Evolutionary conservation across 2,797 vertebrate species (phyloP).

Genomic region (Miopithecus talapoin): DNA sequence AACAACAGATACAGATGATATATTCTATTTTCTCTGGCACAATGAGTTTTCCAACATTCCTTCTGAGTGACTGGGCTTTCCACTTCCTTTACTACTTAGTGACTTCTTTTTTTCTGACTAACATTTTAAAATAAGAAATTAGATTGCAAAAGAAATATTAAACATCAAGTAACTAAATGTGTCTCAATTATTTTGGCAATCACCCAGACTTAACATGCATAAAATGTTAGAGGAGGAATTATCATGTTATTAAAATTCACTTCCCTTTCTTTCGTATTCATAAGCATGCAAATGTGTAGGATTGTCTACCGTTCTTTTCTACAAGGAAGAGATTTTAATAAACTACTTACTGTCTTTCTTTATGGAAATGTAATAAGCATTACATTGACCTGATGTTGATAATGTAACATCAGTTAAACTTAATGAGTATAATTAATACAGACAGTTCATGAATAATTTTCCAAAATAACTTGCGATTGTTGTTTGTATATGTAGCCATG

Average conservation of each 20-base stretch:
- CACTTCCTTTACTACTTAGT: neutral
- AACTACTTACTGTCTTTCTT: neutral
- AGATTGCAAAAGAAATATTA: neutral
- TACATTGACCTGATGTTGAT: neutral
- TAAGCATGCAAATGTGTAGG: neutral
- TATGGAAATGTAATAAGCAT: neutral
- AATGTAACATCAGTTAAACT: constrained; percentile 11
- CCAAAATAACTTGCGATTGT: neutral
- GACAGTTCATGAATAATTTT: constrained; percentile 23
- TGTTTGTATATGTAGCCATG: neutral
- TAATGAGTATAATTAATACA: constrained; percentile 18
- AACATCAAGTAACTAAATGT: neutral
- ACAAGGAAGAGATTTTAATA: neutral
- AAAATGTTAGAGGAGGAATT: neutral
- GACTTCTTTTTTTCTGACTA: neutral
- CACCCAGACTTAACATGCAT: neutral
- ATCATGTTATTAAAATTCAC: neutral
- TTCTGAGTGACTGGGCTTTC: neutral
- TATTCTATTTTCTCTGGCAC: neutral
- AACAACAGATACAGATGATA: neutral
- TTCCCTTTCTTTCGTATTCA: neutral
- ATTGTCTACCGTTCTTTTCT: neutral
- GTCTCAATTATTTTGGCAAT: neutral
- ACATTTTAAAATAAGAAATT: neutral
- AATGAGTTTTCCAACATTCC: constrained; percentile 3